A percentile compares a stretch with the other conserved stretches of the same genome.
Conservation (phyloP, 2,113 vertebrate genomes). For the Carassius auratus region DNA sequence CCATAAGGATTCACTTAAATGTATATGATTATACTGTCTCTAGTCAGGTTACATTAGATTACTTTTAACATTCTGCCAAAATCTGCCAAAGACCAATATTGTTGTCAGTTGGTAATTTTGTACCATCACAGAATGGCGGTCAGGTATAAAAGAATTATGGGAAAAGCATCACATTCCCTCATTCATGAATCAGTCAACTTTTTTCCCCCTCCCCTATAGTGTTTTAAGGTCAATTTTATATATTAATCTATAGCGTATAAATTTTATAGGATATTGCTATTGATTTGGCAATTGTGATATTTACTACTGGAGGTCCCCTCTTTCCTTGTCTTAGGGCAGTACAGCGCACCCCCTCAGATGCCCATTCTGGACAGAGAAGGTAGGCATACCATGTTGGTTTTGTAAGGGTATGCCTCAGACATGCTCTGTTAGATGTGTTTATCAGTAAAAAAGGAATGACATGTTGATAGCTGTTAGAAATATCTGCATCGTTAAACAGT, state of each 20-base stretch:
- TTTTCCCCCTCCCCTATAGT: background rate
- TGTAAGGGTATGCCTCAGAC: slow-evolving; percentile 48
- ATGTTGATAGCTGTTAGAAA: background rate
- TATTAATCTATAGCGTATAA: background rate
- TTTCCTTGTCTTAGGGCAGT: slow-evolving; percentile 61
- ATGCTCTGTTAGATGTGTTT: slow-evolving; percentile 36
- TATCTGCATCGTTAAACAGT: background rate
- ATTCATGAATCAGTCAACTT: slow-evolving; percentile 16
- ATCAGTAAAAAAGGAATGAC: background rate
- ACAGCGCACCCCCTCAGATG: slow-evolving; percentile 54
- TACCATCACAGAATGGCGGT: background rate
- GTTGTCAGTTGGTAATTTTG: background rate
- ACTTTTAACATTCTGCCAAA: background rate
- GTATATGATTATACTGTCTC: background rate
- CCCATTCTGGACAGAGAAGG: slow-evolving; percentile 62
- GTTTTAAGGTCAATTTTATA: slow-evolving; percentile 5
- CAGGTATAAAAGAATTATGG: background rate
- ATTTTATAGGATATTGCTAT: background rate
- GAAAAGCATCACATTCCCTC: slow-evolving; percentile 24
- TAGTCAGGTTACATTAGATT: background rate
- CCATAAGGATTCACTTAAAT: background rate
- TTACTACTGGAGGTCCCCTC: slow-evolving; percentile 58
- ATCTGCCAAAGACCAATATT: background rate
- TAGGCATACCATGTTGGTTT: slow-evolving; percentile 52
- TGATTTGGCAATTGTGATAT: slow-evolving; percentile 48